phyloP scores from a whole-genome alignment of 2,113 vertebrate species.

The Salvator merianae region DNA sequence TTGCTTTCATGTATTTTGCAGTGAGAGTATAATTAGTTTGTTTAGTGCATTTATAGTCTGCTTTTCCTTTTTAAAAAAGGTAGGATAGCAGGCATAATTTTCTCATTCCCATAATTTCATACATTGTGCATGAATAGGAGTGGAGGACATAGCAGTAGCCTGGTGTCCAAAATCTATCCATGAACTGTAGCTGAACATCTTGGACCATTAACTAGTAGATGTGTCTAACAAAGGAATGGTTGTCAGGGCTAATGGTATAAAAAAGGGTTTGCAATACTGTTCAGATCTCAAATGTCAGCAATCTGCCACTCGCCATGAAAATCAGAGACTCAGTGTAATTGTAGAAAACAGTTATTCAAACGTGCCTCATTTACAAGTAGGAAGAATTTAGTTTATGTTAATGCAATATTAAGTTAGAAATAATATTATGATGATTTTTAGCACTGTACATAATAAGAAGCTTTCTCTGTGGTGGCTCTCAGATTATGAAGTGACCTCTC shows the following conservation, averaged over 20 bases:
- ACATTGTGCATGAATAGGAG: too few relatives aligned
- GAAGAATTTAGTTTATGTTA: neutral
- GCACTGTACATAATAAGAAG: too few relatives aligned
- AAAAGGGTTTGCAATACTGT: too few relatives aligned
- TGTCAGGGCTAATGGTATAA: neutral
- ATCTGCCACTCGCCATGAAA: neutral
- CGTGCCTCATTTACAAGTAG: neutral
- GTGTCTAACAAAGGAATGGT: neutral
- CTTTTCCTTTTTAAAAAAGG: too few relatives aligned
- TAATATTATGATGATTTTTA: too few relatives aligned
- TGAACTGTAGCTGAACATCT: neutral
- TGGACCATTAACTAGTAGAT: neutral
- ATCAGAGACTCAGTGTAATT: neutral
- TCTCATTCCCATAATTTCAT: neutral
- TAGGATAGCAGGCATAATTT: neutral
- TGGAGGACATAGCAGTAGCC: too few relatives aligned
- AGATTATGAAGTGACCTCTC: too few relatives aligned
- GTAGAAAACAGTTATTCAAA: neutral
- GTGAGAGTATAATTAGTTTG: too few relatives aligned
- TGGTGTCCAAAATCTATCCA: neutral
- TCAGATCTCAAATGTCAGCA: neutral
- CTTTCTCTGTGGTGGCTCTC: too few relatives aligned
- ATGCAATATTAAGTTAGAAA: neutral
- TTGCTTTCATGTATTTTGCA: slow-evolving; percentile 24
- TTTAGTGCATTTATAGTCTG: too few relatives aligned